phyloP scores from a whole-genome alignment of 2,888 invertebrate genomes.

The Cantharis flavilabris region DNA sequence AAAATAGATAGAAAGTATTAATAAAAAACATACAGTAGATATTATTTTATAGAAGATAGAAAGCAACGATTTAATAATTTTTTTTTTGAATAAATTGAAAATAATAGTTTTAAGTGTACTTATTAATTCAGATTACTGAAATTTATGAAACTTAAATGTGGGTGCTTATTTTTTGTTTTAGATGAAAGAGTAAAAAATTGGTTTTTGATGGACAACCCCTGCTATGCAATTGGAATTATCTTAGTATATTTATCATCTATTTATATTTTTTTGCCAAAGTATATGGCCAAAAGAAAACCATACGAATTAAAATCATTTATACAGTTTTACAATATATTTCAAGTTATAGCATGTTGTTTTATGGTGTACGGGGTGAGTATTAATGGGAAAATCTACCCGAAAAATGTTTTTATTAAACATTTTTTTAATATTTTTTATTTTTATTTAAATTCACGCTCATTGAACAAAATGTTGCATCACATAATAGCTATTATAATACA shows the following conservation, averaged over 20 bases:
- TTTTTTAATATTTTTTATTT: too few species aligned
- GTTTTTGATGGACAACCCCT: slow-evolving; percentile 60
- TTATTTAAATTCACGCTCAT: too few species aligned
- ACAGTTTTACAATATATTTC: slow-evolving; percentile 76
- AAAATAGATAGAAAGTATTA: too few species aligned
- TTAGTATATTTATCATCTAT: slow-evolving; percentile 58
- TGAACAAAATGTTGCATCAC: too few species aligned
- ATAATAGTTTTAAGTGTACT: too few species aligned
- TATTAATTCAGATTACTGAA: too few species aligned
- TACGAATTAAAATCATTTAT: slow-evolving; percentile 69
- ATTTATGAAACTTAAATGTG: background rate
- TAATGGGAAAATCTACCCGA: too few species aligned
- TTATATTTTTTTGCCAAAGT: slow-evolving; percentile 59
- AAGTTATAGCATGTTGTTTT: slow-evolving; percentile 70
- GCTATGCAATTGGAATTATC: slow-evolving; percentile 55
- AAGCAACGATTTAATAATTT: too few species aligned
- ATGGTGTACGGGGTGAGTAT: slow-evolving; percentile 71
- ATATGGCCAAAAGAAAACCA: slow-evolving; percentile 73
- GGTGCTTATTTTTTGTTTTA: slow-evolving; percentile 30
- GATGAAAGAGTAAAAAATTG: slow-evolving; percentile 58
- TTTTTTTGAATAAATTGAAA: too few species aligned
- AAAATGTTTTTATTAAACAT: too few species aligned
- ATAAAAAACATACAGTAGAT: too few species aligned
- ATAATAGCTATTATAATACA: background rate
- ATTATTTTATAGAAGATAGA: too few species aligned